Evolutionary conservation across 2,888 invertebrate species (phyloP).

Genomic region (Papilio elwesi): DNA sequence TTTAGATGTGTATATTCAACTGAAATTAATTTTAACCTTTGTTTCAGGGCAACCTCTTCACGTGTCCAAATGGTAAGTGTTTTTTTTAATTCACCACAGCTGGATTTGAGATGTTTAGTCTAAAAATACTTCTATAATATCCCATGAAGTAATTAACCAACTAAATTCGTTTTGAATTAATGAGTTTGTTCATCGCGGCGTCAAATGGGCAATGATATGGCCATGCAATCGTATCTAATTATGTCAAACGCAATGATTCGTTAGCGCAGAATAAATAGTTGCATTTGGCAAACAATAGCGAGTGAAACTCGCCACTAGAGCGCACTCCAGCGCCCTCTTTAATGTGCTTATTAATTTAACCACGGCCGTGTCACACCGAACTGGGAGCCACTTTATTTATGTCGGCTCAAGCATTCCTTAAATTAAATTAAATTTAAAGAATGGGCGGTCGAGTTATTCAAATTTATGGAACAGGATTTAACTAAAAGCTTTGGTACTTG

Average conservation of each 20-base stretch:
- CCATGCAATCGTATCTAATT: constrained; percentile 37
- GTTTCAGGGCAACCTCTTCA: constrained; percentile 88
- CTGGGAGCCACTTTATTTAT: constrained; percentile 44
- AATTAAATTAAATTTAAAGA: constrained; percentile 44
- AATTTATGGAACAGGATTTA: constrained; percentile 40
- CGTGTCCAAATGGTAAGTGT: constrained; percentile 89
- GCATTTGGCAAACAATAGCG: constrained; percentile 43
- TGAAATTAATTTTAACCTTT: constrained; percentile 49
- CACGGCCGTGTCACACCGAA: constrained; percentile 44
- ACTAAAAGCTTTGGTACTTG: constrained; percentile 24
- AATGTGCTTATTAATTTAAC: constrained; percentile 52
- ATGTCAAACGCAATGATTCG: constrained; percentile 38
- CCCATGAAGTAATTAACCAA: constrained; percentile 21
- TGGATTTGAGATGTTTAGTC: neutral
- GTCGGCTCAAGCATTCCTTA: constrained; percentile 42
- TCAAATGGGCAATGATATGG: constrained; percentile 17
- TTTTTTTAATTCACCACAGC: constrained; percentile 14
- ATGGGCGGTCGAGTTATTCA: constrained; percentile 42
- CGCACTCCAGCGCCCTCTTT: constrained; percentile 44
- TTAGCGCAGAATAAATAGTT: constrained; percentile 40
- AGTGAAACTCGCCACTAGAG: constrained; percentile 39
- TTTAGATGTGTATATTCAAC: neutral
- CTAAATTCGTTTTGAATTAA: constrained; percentile 25
- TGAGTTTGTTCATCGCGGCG: constrained; percentile 19
- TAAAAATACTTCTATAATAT: neutral